Percentiles rank a stretch among this genome's conserved stretches.
Evolutionary conservation across 2,888 invertebrate genomes (phyloP).

Genomic region (Cryptophagus acutangulus): DNA sequence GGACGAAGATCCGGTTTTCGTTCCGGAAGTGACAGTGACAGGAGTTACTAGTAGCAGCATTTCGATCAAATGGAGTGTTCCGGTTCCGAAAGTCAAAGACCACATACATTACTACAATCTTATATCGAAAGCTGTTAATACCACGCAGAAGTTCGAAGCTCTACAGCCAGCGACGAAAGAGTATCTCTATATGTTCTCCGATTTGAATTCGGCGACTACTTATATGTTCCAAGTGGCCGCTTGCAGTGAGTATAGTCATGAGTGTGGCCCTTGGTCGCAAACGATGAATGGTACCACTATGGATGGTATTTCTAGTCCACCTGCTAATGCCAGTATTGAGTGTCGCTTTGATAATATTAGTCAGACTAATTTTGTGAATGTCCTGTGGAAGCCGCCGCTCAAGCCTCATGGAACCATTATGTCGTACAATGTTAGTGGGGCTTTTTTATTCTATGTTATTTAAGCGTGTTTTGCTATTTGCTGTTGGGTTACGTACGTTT

Average conservation of each 20-base stretch:
- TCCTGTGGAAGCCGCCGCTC: slow-evolving; percentile 69
- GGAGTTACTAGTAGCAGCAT: slow-evolving; percentile 67
- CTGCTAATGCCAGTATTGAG: slow-evolving; percentile 61
- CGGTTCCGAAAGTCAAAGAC: slow-evolving; percentile 60
- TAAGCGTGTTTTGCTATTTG: too few relatives aligned
- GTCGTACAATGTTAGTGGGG: slow-evolving; percentile 72
- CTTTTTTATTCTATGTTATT: too few relatives aligned
- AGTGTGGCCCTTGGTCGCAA: slow-evolving; percentile 74
- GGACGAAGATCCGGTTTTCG: slow-evolving; percentile 68
- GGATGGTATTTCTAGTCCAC: slow-evolving; percentile 75
- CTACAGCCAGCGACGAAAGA: slow-evolving; percentile 62
- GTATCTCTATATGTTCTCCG: slow-evolving; percentile 71
- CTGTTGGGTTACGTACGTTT: too few relatives aligned
- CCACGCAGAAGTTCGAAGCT: slow-evolving; percentile 53
- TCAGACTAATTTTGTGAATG: slow-evolving; percentile 58
- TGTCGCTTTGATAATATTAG: slow-evolving; percentile 62
- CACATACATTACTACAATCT: slow-evolving; percentile 73
- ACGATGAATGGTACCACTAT: slow-evolving; percentile 75
- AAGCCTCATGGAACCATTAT: slow-evolving; percentile 74
- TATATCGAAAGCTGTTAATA: slow-evolving; percentile 57
- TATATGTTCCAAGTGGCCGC: slow-evolving; percentile 78
- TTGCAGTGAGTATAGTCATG: slow-evolving; percentile 71
- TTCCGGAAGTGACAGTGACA: slow-evolving; percentile 73
- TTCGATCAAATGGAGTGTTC: slow-evolving; percentile 74
- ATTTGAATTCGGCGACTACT: slow-evolving; percentile 71